Conservation (phyloP, 2,113 vertebrate genomes). For the Macquaria australasica region DNA sequence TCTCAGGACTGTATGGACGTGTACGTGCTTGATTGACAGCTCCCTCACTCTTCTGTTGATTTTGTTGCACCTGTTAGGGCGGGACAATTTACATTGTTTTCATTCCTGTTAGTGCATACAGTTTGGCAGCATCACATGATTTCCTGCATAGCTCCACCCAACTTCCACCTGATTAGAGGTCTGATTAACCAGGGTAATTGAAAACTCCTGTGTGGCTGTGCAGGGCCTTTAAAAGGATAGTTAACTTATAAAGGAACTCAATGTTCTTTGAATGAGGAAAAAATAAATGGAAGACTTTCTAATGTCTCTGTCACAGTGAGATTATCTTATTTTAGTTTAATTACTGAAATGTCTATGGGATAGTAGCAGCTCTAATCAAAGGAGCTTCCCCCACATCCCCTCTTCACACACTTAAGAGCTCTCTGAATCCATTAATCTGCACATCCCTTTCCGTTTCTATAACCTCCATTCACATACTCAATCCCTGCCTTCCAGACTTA, state of each 20-base stretch:
- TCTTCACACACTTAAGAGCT: slow-evolving; percentile 40
- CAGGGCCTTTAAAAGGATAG: not conserved
- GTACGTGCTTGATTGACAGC: too few species aligned
- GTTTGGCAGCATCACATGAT: too few species aligned
- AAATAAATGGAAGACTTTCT: slow-evolving; percentile 25
- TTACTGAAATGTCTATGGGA: slow-evolving; percentile 59
- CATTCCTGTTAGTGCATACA: too few species aligned
- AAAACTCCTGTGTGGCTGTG: not conserved
- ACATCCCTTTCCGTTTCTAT: slow-evolving; percentile 29
- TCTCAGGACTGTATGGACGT: too few species aligned
- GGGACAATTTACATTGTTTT: too few species aligned
- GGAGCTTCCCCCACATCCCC: slow-evolving; percentile 30
- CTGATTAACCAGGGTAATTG: not conserved
- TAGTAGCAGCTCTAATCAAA: slow-evolving; percentile 64
- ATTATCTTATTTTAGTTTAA: slow-evolving; percentile 64
- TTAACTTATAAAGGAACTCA: not conserved
- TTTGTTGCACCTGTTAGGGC: too few species aligned
- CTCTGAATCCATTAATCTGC: slow-evolving; percentile 50
- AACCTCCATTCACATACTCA: slow-evolving; percentile 33
- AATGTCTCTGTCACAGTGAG: slow-evolving; percentile 42
- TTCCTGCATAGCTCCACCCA: too few species aligned
- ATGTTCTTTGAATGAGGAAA: not conserved
- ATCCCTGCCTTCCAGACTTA: slow-evolving; percentile 47
- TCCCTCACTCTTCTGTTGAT: too few species aligned
- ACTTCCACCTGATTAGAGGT: not conserved